Evolutionary conservation across 2,888 invertebrate genomes (phyloP).

Genomic region (Cactoblastis cactorum): DNA sequence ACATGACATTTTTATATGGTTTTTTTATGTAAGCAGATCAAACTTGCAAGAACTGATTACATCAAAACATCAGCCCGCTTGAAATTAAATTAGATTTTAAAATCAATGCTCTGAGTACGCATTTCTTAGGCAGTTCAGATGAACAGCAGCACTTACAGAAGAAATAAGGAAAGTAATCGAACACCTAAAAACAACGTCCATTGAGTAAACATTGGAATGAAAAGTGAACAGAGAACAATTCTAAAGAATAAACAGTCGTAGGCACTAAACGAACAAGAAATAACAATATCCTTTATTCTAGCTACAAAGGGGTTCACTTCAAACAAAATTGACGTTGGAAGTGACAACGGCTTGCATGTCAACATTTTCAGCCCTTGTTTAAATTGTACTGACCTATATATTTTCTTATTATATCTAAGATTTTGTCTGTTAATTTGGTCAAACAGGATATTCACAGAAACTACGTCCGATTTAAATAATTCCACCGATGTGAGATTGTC

Average conservation of each 20-base stretch:
- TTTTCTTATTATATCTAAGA: conserved; percentile 22
- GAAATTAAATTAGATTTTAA: too few relatives aligned
- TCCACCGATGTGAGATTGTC: too few relatives aligned
- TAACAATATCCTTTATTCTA: conserved; percentile 44
- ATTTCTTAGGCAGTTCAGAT: neutral
- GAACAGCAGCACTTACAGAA: neutral
- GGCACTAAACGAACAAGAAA: conserved; percentile 41
- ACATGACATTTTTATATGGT: too few relatives aligned
- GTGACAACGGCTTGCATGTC: conserved; percentile 34
- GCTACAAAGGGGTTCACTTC: conserved; percentile 20
- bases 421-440: too few relatives aligned
- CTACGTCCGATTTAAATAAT: too few relatives aligned
- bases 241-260: conserved; percentile 20
- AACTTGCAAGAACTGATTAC: too few relatives aligned
- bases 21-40: too few relatives aligned
- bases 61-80: too few relatives aligned
- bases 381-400: conserved; percentile 24
- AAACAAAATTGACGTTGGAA: conserved; percentile 30
- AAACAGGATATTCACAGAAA: too few relatives aligned
- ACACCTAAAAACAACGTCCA: conserved; percentile 15
- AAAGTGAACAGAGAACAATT: conserved; percentile 31
- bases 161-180: conserved; percentile 2
- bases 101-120: neutral
- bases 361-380: conserved; percentile 37
- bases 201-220: conserved; percentile 19